Evolutionary conservation across 2,113 vertebrate species (phyloP), one percentile per base, ranked within the genome.

Genomic region (Neodontobutis hainanensis): DNA sequence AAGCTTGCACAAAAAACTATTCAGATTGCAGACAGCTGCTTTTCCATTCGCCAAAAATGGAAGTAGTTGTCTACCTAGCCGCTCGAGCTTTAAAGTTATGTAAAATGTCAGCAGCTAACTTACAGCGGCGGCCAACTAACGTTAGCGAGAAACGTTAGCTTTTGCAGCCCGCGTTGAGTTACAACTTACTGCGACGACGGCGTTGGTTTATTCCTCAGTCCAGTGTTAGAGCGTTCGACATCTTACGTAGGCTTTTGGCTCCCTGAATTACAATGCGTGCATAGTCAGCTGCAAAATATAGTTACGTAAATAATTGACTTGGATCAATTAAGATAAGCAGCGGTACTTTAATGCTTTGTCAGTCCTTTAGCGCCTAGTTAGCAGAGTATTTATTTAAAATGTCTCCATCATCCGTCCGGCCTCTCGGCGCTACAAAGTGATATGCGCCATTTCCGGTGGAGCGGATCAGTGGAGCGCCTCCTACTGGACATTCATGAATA

Each of bases 361-460:
- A 8, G 14, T 36, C 88, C 10, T 65, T 77, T 80, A 85, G 78
- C 78, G 46, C 68, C 75, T 76, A 45, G 68, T 72, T 85, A 87
- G 84, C 84, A 72, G 75, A 77, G 78, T 83, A 83, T 89, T 88
- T 89, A 81, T 90, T 90, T 90, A 92, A 92, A 92, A 92, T 92
- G 92, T 92, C 92, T 89, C 78, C 89, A 79, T 84, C 86, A 73
- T 81, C 77, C 81, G 85, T 83, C 51, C 86, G 71, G 82, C 78
- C 80, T 81, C 80, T 58, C 68, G 84, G 87, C 82, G 70, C 62
- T 89, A 84, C 87, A 86, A 88, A 88, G 78, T 49, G 80, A 58
- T 8, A 11, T 80, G 72, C 86, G 86, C 67, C 84, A 90, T 69
- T 90, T 93, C 92, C 87, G 71, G 76, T 8, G 8, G 7, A 1